A percentile compares a stretch with the other conserved stretches of the same genome.
Evolutionary conservation across 2,797 vertebrate species (phyloP).

Genomic region (Siniperca scherzeri): DNA sequence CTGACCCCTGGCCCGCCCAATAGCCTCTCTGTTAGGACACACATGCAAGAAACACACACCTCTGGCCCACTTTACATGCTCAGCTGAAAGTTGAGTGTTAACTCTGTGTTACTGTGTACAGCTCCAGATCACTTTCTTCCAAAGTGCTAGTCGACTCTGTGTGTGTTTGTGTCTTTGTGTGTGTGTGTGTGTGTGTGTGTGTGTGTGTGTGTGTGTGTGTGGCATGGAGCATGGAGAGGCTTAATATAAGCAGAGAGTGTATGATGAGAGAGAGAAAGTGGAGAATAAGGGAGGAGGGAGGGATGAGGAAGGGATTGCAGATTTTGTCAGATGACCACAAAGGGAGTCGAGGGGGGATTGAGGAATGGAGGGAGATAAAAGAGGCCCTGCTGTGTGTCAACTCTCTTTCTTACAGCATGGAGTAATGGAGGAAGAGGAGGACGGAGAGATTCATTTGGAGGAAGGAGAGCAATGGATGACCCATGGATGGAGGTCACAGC

Average conservation of each 20-base stretch:
- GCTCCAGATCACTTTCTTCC: conserved; percentile 26
- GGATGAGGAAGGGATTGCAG: conserved; percentile 18
- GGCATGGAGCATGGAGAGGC: conserved; percentile 7
- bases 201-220: neutral
- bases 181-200: neutral
- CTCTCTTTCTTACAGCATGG: conserved; percentile 34
- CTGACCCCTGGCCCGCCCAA: conserved; percentile 38
- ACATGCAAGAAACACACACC: conserved; percentile 45
- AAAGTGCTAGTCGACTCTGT: neutral
- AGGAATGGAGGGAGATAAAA: conserved; percentile 43
- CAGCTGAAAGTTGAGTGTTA: conserved; percentile 42
- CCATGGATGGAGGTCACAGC: conserved; percentile 47
- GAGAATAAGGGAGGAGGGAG: neutral
- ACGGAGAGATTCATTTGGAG: conserved; percentile 3
- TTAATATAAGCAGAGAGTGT: conserved; percentile 20
- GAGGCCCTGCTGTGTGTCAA: conserved; percentile 45
- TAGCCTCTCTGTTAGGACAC: conserved; percentile 35
- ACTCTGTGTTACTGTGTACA: conserved; percentile 36
- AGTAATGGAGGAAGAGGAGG: conserved; percentile 19
- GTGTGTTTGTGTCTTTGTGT: neutral
- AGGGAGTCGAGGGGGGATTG: conserved; percentile 18
- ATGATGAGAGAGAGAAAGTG: conserved; percentile 22
- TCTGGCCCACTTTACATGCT: conserved; percentile 40
- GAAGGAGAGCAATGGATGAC: conserved; percentile 45
- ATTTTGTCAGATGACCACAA: conserved; percentile 23